Evolutionary conservation across 2,113 vertebrate genomes (phyloP).

Genomic region (Cisticola juncidis): DNA sequence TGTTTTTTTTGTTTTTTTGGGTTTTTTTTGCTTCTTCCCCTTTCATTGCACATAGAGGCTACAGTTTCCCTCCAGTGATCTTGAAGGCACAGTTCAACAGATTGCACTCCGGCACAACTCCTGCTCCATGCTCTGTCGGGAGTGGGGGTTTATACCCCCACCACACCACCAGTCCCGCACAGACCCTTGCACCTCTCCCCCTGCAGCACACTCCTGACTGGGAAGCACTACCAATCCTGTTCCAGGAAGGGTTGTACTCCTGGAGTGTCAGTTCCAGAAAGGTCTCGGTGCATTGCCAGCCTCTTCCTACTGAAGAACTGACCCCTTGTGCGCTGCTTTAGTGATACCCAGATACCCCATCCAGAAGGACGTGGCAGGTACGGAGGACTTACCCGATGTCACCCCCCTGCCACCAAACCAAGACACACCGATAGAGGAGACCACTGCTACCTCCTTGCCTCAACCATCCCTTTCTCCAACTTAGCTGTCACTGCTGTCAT

Average conservation of each 20-base stretch:
- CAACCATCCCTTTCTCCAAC: background rate
- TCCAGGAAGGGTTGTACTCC: background rate
- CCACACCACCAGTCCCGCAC: accelerated
- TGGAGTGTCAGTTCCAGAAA: background rate
- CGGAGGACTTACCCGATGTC: background rate
- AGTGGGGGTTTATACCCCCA: background rate
- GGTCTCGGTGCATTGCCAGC: background rate
- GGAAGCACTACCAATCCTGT: accelerated
- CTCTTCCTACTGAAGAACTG: background rate
- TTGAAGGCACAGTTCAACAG: conserved; percentile 17
- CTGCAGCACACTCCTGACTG: background rate
- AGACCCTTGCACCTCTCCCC: background rate
- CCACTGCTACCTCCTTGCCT: background rate
- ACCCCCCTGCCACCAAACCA: background rate
- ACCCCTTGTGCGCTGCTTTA: background rate
- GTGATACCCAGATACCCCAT: background rate
- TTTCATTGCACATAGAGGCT: background rate
- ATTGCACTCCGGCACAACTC: conserved; percentile 1
- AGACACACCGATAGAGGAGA: background rate
- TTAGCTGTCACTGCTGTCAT: background rate
- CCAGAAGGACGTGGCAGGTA: background rate
- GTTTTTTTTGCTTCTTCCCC: background rate
- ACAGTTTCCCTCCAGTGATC: background rate
- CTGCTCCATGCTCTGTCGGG: background rate
- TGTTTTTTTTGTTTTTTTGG: background rate